A percentile compares a stretch with the other conserved stretches of the same genome.
These are phyloP conservation scores for Bradypus variegatus DNA, from an alignment of 2,797 vertebrate species.

Conservation along the genomic window DNA sequence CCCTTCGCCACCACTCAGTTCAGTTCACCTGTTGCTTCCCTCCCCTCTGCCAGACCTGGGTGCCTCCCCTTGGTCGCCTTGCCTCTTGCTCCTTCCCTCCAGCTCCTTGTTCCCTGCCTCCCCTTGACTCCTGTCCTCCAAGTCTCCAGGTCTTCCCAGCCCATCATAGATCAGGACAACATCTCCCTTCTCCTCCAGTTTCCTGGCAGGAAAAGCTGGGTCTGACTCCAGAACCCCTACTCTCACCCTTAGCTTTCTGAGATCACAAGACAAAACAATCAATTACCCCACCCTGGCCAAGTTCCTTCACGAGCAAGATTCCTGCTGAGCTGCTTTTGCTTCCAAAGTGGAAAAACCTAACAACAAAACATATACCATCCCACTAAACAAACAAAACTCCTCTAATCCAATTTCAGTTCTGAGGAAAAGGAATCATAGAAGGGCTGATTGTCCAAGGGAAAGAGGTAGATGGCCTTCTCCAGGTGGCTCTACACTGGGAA, in stretches of 20 bases:
- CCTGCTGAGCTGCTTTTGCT: slow-evolving; percentile 39
- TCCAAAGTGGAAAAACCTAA: slow-evolving; percentile 15
- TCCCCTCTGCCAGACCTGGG: not conserved
- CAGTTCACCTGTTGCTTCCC: not conserved
- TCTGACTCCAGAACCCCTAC: not conserved
- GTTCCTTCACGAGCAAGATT: slow-evolving; percentile 1
- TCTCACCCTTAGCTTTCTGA: not conserved
- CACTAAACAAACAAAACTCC: not conserved
- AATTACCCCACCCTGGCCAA: not conserved
- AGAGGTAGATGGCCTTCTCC: not conserved
- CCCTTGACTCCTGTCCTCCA: not conserved
- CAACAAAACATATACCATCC: not conserved
- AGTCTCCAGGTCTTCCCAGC: not conserved
- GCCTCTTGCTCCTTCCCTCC: not conserved
- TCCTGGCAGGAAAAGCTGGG: not conserved
- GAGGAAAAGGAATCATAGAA: not conserved
- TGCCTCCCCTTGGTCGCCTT: not conserved
- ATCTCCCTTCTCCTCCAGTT: not conserved
- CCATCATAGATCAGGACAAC: not conserved
- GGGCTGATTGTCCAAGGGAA: not conserved
- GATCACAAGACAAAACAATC: not conserved
- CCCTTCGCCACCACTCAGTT: not conserved
- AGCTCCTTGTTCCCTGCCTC: not conserved
- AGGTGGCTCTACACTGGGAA: not conserved
- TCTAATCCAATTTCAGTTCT: not conserved